These are phyloP conservation scores for Vimba vimba DNA, from an alignment of 2,113 vertebrate species.

Conservation along the genomic window DNA sequence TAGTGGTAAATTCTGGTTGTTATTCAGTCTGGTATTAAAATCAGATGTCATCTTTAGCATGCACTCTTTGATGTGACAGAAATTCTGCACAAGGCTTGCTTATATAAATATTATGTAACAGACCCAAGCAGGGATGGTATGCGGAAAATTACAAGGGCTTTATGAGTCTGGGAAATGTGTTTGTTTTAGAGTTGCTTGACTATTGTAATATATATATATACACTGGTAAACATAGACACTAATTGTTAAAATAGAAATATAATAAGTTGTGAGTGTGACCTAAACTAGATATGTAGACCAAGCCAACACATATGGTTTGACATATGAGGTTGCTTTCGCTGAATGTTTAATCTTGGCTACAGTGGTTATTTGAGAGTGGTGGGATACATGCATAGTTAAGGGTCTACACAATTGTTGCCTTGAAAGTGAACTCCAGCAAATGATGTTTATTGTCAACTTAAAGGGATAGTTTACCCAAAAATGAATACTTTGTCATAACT, in stretches of 20 bases:
- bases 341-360: background rate
- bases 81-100: background rate
- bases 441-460: background rate
- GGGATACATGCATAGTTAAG: background rate
- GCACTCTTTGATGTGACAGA: conserved; percentile 12
- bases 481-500: too few relatives aligned
- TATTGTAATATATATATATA: background rate
- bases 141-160: background rate
- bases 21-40: background rate
- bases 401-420: background rate
- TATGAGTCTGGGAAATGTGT: background rate
- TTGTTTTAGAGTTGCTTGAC: background rate
- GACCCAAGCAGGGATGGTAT: background rate
- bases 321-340: too few relatives aligned
- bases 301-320: too few relatives aligned
- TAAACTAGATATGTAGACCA: too few relatives aligned
- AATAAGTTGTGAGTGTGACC: too few relatives aligned
- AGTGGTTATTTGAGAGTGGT: background rate
- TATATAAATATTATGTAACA: conserved; percentile 49
- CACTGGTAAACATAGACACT: background rate
- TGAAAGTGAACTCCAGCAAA: background rate
- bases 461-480: too few relatives aligned
- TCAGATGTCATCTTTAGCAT: background rate
- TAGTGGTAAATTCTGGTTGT: background rate
- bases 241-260: background rate